These are phyloP conservation scores for Heptranchias perlo DNA, from an alignment of 2,113 vertebrate species.

Conservation along the genomic window DNA sequence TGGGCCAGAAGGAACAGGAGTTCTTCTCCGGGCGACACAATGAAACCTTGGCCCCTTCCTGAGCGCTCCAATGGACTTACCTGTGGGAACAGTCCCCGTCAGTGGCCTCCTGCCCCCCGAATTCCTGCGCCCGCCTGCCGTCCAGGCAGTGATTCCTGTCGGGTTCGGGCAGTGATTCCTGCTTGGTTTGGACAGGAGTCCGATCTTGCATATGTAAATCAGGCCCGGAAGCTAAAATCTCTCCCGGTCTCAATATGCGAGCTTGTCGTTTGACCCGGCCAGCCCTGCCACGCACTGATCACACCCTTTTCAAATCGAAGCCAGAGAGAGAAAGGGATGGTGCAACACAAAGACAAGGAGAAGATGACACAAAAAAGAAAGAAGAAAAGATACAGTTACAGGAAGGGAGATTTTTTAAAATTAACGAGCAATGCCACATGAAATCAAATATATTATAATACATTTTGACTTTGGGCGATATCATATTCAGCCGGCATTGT, in stretches of 20 bases:
- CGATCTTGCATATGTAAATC: too few species aligned
- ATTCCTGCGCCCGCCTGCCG: not conserved
- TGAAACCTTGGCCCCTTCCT: not conserved
- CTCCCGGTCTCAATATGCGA: too few species aligned
- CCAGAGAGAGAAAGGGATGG: not conserved
- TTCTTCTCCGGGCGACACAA: not conserved
- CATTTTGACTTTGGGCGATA: too few species aligned
- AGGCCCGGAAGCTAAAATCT: too few species aligned
- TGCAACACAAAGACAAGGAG: not conserved
- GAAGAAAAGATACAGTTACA: too few species aligned
- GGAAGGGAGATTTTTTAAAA: not conserved
- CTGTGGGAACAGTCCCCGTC: not conserved
- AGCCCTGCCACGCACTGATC: not conserved
- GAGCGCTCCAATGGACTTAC: not conserved
- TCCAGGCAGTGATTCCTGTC: not conserved
- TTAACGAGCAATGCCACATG: not conserved
- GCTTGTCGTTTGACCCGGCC: too few species aligned
- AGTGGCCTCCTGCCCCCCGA: not conserved
- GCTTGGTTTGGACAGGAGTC: too few species aligned
- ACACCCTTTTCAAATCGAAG: not conserved
- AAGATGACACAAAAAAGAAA: not conserved
- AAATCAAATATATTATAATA: not conserved
- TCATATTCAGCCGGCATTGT: too few species aligned
- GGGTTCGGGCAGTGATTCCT: too few species aligned
- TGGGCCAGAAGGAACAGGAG: not conserved